Evolutionary conservation across 1,140 invertebrate genomes (phyloP).

Genomic region (Zaprionus africanus): DNA sequence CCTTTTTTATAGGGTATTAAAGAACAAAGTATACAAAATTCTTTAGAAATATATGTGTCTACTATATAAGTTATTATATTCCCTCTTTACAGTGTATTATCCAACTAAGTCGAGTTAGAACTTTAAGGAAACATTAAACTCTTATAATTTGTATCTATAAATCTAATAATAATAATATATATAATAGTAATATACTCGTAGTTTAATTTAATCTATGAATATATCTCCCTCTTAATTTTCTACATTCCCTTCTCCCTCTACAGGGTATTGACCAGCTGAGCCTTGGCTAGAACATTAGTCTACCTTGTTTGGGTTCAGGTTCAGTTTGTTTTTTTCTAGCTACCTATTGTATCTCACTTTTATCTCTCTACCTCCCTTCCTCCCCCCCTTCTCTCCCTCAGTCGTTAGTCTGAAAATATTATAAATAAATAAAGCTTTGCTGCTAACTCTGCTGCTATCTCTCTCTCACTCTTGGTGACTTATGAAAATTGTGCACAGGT

Average conservation of each 20-base stretch:
- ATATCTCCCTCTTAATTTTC: not conserved
- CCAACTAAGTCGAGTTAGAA: too few species aligned
- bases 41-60: not conserved
- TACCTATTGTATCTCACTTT: not conserved
- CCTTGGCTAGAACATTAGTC: not conserved
- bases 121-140: too few species aligned
- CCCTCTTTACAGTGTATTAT: too few species aligned
- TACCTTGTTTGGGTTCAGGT: too few species aligned
- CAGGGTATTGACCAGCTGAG: not conserved
- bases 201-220: not conserved
- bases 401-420: conserved; percentile 8
- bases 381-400: not conserved
- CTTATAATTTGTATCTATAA: too few species aligned
- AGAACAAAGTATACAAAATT: too few species aligned
- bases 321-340: not conserved
- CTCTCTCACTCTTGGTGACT: conserved; percentile 28
- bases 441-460: conserved; percentile 1
- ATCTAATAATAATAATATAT: too few species aligned
- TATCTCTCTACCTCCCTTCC: conserved; percentile 5
- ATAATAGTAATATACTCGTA: too few species aligned
- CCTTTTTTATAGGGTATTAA: too few species aligned
- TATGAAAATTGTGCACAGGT: conserved; percentile 48
- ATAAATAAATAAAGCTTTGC: conserved; percentile 27
- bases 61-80: not conserved
- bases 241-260: not conserved